A percentile compares a stretch with the other conserved stretches of the same genome.
These are phyloP conservation scores for Anthonomus grandis DNA, from an alignment of 1,140 invertebrate species.

Conservation along the genomic window DNA sequence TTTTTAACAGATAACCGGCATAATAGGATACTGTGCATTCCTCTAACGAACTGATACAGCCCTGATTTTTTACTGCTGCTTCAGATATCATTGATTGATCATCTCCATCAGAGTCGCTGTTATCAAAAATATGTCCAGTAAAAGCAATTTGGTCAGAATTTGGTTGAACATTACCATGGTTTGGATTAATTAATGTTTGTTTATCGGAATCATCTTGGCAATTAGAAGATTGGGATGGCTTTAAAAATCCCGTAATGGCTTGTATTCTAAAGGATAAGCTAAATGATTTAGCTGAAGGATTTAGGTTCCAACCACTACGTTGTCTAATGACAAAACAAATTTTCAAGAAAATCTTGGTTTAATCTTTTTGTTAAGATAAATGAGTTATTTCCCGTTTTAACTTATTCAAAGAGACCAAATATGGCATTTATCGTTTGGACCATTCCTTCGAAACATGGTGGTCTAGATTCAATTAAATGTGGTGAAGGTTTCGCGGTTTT, in stretches of 20 bases:
- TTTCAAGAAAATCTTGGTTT: constrained; percentile 37
- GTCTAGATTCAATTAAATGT: constrained; percentile 1
- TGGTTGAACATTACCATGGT: neutral
- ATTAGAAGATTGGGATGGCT: constrained; percentile 2
- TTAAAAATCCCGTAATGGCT: constrained; percentile 23
- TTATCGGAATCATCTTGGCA: constrained; percentile 9
- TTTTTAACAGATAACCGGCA: constrained; percentile 9
- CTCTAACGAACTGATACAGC: neutral
- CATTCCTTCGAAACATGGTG: constrained; percentile 25
- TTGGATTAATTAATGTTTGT: constrained; percentile 1
- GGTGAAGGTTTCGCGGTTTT: neutral
- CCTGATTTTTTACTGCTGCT: neutral
- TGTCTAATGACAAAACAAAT: constrained; percentile 28
- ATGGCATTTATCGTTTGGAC: constrained; percentile 27
- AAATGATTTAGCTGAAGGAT: constrained; percentile 24
- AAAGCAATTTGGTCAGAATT: neutral
- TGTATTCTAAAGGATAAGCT: constrained; percentile 25
- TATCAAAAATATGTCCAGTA: neutral
- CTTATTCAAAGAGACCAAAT: constrained; percentile 8
- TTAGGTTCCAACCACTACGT: constrained; percentile 29
- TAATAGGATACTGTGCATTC: constrained; percentile 6
- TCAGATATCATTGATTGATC: neutral
- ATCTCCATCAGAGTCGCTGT: neutral
- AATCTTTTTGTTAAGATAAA: constrained; percentile 23
- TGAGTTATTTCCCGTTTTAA: constrained; percentile 21